Percentiles rank a stretch among this genome's conserved stretches.
Evolutionary conservation across 2,113 vertebrate genomes (phyloP).

Genomic region (Apteryx owenii): DNA sequence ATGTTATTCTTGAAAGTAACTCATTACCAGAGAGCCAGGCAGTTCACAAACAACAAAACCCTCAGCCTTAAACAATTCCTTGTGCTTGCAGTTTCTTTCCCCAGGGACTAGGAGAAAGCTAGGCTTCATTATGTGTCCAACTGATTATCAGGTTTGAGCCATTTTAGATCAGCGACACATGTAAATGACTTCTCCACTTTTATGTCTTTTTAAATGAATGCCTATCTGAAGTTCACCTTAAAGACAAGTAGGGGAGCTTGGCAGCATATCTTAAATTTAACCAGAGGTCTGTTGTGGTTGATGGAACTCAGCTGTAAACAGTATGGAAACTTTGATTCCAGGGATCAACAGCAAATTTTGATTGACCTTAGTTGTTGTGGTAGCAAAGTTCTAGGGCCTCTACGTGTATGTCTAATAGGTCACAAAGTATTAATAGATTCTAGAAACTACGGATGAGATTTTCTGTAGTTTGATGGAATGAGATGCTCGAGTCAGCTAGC

Average conservation of each 20-base stretch:
- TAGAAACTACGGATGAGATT: background rate
- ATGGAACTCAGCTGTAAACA: background rate
- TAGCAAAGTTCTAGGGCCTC: background rate
- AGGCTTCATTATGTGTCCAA: background rate
- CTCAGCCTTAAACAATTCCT: background rate
- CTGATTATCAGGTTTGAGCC: background rate
- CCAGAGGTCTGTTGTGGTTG: background rate
- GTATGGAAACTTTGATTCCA: background rate
- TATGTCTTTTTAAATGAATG: background rate
- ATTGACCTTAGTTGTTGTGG: background rate
- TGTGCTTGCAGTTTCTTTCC: background rate
- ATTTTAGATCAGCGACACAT: background rate
- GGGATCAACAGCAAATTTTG: background rate
- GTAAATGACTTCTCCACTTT: background rate
- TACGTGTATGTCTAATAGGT: background rate
- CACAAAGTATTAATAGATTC: background rate
- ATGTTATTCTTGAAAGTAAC: background rate
- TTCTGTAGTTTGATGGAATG: background rate
- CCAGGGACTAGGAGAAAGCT: background rate
- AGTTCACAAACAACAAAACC: background rate
- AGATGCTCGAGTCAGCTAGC: background rate
- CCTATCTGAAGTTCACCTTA: background rate
- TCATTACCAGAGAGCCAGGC: background rate
- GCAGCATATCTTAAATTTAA: background rate
- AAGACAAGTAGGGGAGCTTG: background rate